Evolutionary conservation across 1,140 invertebrate species (phyloP).

Genomic region (Magallana gigas): DNA sequence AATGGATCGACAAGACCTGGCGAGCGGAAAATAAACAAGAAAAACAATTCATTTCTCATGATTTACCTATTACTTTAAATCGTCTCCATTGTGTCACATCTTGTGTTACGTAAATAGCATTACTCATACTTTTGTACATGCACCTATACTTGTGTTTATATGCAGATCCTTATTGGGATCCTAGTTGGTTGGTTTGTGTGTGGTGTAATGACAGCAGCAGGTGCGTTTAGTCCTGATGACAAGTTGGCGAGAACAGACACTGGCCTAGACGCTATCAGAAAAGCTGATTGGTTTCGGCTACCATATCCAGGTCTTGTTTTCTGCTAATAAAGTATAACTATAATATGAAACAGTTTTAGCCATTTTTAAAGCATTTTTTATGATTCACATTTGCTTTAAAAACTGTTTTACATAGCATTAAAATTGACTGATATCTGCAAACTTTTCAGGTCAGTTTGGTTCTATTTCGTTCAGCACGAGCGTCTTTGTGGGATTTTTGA

Average conservation of each 20-base stretch:
- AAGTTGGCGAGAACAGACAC: conserved; percentile 64
- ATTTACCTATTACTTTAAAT: no score
- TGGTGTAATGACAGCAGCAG: conserved; percentile 57
- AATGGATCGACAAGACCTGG: no score
- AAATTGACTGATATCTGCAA: no score
- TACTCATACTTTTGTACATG: no score
- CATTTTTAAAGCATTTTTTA: no score
- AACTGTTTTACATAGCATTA: conserved; percentile 38
- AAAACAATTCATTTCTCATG: no score
- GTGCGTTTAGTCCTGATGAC: conserved; percentile 52
- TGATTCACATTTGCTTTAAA: conserved; percentile 47
- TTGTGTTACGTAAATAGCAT: no score
- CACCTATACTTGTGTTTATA: no score
- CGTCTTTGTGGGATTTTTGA: conserved; percentile 59
- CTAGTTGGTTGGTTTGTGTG: conserved; percentile 63
- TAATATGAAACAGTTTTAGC: no score
- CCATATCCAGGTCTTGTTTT: conserved; percentile 62
- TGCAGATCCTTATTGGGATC: conserved; percentile 61
- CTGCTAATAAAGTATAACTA: no score
- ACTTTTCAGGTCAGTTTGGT: conserved; percentile 63
- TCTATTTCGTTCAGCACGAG: conserved; percentile 55
- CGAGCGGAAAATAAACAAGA: no score
- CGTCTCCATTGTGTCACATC: no score
- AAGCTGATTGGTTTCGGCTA: conserved; percentile 61
- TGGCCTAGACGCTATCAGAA: conserved; percentile 45